Evolutionary conservation across 2,888 invertebrate genomes (phyloP), one percentile per base, ranked within the genome.

Genomic region (Barypeithes pellucidus): DNA sequence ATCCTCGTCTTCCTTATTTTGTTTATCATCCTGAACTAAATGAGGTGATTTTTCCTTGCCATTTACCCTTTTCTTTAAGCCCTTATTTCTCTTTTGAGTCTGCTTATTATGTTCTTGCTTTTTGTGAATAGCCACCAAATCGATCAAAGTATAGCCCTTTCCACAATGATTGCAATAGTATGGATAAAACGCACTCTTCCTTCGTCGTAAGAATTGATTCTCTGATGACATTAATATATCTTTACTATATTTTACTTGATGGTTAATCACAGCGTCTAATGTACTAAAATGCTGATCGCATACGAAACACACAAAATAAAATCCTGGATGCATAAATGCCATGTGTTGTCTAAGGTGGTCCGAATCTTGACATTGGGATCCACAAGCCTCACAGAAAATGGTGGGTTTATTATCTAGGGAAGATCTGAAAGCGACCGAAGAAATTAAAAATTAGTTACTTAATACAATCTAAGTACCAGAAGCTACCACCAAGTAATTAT

Each of bases 131-230:
- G 11, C 36, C 7, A 62, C 7, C 47, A 45, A 36, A 14, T 50
- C 24, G 11, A 69, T 47, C 5, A 69, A 39, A 16, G 62, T 61
- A 50, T 24, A 69, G 4, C 69, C 69, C 18, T 20, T 29, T 33
- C 69, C 69, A 54, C 69, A 69, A 5, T 18, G 12, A 29, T 41
- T 54, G 29, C 69, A 69, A 29, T 69, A 69, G 33, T 69, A 69
- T 0, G 62, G 54, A 43, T 43, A 61, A 8, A 12, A 12, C 22
- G 22, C n/a, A 14, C 39, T 45, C 24, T 62, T 69, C 54, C 69
- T 50, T 29, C 9, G 52, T 7, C 14, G 52, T 43, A 69, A 62
- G 52, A 69, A 61, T 12, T 62, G 52, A 3, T 11, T 61, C 16
- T 69, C 69, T 7, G 61, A 39, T 22, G 14, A 14, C 22, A 20